phyloP scores from a whole-genome alignment of 2,113 vertebrate genomes.

The Maccullochella peelii region DNA sequence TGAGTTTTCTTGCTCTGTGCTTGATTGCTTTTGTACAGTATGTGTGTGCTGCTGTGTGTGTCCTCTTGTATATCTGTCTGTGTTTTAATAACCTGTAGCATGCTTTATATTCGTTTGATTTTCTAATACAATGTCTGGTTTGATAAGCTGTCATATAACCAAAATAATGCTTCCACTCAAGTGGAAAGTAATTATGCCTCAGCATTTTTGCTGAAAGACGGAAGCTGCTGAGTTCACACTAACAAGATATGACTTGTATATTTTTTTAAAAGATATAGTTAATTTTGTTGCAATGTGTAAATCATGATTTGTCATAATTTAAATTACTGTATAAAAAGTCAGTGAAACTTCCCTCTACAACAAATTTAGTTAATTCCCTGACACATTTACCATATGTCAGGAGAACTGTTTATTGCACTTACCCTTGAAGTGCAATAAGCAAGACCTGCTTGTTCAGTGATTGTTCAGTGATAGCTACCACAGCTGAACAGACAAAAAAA shows the following conservation, averaged over 20 bases:
- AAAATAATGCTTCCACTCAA: conserved; percentile 33
- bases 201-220: conserved; percentile 17
- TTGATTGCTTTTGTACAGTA: conserved; percentile 61
- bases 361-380: background rate
- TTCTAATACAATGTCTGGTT: conserved; percentile 41
- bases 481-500: too few species aligned
- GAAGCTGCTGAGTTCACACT: conserved; percentile 9
- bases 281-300: background rate
- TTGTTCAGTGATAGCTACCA: too few species aligned
- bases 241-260: background rate
- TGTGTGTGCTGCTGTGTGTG: conserved; percentile 33
- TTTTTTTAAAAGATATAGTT: background rate
- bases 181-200: conserved; percentile 17
- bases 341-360: background rate
- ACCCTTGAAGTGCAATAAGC: background rate
- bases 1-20: conserved; percentile 55
- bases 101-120: conserved; percentile 44
- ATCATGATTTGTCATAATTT: background rate
- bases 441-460: too few species aligned
- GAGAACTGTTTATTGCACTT: background rate
- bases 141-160: conserved; percentile 52
- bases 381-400: background rate
- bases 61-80: conserved; percentile 38
- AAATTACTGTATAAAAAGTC: background rate
- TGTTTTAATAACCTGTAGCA: conserved; percentile 57